A percentile compares a stretch with the other conserved stretches of the same genome.
phyloP scores from a whole-genome alignment of 2,797 vertebrate species.

The Pangasius mekongensis region DNA sequence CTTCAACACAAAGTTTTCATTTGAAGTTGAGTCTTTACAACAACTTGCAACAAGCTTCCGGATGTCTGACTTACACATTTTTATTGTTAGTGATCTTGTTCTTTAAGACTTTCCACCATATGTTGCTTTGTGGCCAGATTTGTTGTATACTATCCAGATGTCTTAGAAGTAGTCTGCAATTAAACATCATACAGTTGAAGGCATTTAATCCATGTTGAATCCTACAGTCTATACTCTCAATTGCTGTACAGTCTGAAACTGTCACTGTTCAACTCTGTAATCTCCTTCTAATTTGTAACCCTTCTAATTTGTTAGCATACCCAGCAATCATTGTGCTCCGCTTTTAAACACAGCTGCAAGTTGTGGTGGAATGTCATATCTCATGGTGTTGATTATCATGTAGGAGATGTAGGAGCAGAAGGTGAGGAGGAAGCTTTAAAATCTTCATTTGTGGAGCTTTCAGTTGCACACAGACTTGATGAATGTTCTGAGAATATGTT shows the following conservation, averaged over 20 bases:
- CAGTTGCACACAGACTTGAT: background rate
- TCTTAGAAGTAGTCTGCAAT: constrained; percentile 29
- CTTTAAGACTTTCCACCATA: constrained; percentile 46
- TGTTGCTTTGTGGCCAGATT: constrained; percentile 35
- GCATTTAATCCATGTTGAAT: background rate
- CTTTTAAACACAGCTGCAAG: constrained; percentile 22
- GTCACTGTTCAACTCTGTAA: constrained; percentile 26
- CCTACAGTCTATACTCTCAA: background rate
- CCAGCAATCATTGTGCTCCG: constrained; percentile 5
- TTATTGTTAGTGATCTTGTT: constrained; percentile 10
- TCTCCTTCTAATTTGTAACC: constrained; percentile 45
- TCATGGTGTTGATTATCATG: background rate
- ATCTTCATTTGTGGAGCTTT: background rate
- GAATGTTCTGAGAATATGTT: background rate
- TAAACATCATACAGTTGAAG: constrained; percentile 24
- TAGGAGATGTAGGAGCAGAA: constrained; percentile 2
- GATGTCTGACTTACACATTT: background rate
- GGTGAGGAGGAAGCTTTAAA: background rate
- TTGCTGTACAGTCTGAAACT: constrained; percentile 19
- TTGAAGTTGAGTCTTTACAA: background rate
- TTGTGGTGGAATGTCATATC: background rate
- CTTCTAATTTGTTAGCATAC: constrained; percentile 42
- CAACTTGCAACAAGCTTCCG: background rate
- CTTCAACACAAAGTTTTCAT: background rate
- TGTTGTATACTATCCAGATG: constrained; percentile 15